Evolutionary conservation across 2,113 vertebrate genomes (phyloP).

Genomic region (Sebastes schlegelii): DNA sequence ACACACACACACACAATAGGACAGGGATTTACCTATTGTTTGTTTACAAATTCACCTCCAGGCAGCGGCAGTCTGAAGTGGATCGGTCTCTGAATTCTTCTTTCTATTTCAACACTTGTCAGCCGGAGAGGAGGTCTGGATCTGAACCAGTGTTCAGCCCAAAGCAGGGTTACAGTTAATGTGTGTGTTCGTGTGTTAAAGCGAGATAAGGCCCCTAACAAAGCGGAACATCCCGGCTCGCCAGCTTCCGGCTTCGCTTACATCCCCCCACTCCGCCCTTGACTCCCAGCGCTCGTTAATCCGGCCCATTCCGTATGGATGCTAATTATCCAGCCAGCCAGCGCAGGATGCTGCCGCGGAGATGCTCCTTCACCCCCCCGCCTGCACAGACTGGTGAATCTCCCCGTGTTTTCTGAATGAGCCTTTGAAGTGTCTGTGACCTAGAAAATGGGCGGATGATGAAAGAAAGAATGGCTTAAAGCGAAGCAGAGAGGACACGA

Average conservation of each 20-base stretch:
- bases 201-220: conserved; percentile 75
- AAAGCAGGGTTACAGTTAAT: neutral
- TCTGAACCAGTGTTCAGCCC: conserved; percentile 1
- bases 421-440: conserved; percentile 82
- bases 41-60: conserved; percentile 1
- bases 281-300: conserved; percentile 72
- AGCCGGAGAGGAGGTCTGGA: conserved; percentile 8
- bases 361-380: neutral
- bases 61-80: neutral
- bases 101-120: neutral
- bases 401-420: conserved; percentile 53
- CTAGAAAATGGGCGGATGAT: conserved; percentile 56
- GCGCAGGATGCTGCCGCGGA: conserved; percentile 59
- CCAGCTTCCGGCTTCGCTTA: conserved; percentile 45
- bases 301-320: conserved; percentile 59
- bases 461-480: conserved; percentile 36
- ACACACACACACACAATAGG: neutral
- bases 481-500: conserved; percentile 7
- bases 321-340: conserved; percentile 73
- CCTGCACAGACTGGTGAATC: conserved; percentile 64
- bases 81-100: conserved; percentile 1
- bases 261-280: conserved; percentile 42
- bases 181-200: conserved; percentile 51
- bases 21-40: conserved; percentile 4
- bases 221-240: conserved; percentile 21